These are phyloP conservation scores for Catocala fraxini DNA, from an alignment of 2,888 invertebrate species.

Conservation along the genomic window DNA sequence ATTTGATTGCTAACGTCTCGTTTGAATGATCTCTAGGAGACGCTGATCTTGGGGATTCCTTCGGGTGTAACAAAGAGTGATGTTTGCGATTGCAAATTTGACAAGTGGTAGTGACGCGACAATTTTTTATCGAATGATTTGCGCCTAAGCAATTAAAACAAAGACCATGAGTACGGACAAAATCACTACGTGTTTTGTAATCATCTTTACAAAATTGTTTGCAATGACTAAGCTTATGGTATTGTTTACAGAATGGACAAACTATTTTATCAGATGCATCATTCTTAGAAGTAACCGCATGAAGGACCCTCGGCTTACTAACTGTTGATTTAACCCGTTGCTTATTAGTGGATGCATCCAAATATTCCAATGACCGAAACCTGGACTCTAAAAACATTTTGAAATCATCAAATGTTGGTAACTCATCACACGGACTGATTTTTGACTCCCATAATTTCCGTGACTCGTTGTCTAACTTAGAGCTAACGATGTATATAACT, in stretches of 20 bases:
- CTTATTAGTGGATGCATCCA: background rate
- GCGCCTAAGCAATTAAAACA: slow-evolving; percentile 7
- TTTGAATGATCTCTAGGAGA: background rate
- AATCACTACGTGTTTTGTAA: background rate
- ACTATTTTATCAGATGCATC: background rate
- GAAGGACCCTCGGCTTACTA: background rate
- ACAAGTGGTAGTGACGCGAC: background rate
- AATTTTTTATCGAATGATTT: slow-evolving; percentile 2
- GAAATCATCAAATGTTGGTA: slow-evolving; percentile 8
- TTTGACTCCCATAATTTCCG: slow-evolving; percentile 8
- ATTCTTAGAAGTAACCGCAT: background rate
- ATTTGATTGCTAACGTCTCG: background rate
- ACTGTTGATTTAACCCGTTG: background rate
- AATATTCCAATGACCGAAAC: slow-evolving; percentile 6
- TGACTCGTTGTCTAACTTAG: slow-evolving; percentile 5
- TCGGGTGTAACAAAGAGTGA: slow-evolving; percentile 9
- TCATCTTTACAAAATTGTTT: slow-evolving; percentile 4
- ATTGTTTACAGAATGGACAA: background rate
- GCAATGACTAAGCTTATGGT: slow-evolving; percentile 4
- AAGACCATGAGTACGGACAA: background rate
- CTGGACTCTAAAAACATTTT: slow-evolving; percentile 7
- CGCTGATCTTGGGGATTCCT: background rate
- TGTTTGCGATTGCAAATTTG: slow-evolving; percentile 4
- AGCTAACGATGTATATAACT: slow-evolving; percentile 4
- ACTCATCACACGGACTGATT: background rate